A percentile compares a stretch with the other conserved stretches of the same genome.
Conservation (phyloP, 2,113 vertebrate species). For the Herpailurus yagouaroundi region DNA sequence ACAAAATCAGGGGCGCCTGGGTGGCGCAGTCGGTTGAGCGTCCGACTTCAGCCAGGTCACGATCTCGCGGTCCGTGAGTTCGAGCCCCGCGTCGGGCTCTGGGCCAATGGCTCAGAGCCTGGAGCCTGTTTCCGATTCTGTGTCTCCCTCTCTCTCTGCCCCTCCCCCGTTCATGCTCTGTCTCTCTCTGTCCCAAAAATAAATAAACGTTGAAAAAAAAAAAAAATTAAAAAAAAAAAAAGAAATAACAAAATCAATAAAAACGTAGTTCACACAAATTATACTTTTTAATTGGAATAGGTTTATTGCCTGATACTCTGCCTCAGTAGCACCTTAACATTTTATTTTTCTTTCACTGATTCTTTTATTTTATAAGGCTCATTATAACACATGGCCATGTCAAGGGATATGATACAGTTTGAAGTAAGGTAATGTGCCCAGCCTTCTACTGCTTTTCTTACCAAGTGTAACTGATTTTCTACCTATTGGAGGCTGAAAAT, state of each 20-base stretch:
- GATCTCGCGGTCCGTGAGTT: no score
- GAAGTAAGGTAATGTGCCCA: background rate
- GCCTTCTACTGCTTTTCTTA: background rate
- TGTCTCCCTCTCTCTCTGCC: no score
- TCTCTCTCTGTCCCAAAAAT: no score
- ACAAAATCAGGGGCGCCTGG: no score
- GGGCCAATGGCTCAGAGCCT: no score
- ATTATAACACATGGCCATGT: background rate
- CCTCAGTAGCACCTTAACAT: background rate
- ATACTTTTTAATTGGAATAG: background rate
- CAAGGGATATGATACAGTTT: background rate
- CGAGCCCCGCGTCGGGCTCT: no score
- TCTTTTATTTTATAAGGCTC: background rate
- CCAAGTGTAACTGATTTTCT: background rate
- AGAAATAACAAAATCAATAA: constrained; percentile 45
- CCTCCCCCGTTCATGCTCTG: no score
- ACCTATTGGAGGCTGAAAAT: background rate
- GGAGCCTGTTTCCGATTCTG: no score
- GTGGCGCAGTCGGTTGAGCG: no score
- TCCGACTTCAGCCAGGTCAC: no score
- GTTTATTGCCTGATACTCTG: background rate
- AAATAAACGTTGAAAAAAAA: no score
- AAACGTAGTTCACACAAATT: background rate
- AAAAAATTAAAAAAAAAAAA: no score
- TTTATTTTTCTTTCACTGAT: constrained; percentile 36